These are phyloP conservation scores for Antennarius maculatus DNA, from an alignment of 2,797 vertebrate genomes.

Conservation along the genomic window DNA sequence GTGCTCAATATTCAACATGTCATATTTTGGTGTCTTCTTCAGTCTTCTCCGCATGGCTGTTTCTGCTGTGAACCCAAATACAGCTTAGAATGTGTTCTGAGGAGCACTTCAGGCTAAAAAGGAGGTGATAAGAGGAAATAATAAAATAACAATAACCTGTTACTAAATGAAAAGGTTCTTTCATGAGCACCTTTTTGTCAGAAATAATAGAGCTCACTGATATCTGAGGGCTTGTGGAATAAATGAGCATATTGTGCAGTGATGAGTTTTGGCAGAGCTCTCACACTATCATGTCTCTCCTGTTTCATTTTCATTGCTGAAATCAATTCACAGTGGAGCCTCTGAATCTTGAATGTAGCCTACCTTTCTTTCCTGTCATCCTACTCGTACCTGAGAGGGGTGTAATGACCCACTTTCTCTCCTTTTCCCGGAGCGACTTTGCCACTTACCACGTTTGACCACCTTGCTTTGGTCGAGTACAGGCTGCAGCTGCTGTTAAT, in stretches of 20 bases:
- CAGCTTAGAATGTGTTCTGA: constrained; percentile 13
- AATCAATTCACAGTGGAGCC: constrained; percentile 61
- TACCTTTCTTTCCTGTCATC: constrained; percentile 53
- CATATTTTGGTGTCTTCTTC: no score
- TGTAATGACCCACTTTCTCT: constrained; percentile 83
- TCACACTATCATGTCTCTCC: constrained; percentile 49
- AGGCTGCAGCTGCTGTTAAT: constrained; percentile 82
- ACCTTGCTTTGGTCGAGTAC: constrained; percentile 76
- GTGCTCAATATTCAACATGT: no score
- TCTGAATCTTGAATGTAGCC: constrained; percentile 55
- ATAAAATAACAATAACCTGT: constrained; percentile 16
- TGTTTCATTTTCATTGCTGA: constrained; percentile 61
- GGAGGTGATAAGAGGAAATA: constrained; percentile 11
- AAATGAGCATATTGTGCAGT: constrained; percentile 63
- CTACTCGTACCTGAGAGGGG: constrained; percentile 68
- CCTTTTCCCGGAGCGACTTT: constrained; percentile 68
- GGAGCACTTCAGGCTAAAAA: constrained; percentile 9
- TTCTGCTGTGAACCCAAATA: constrained; percentile 15
- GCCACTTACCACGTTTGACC: constrained; percentile 80
- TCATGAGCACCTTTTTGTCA: constrained; percentile 44
- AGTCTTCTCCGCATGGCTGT: no score
- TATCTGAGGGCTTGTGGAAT: constrained; percentile 54
- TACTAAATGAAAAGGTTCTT: constrained; percentile 38
- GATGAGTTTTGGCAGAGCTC: constrained; percentile 62
- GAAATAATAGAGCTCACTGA: constrained; percentile 45